Percentiles rank a stretch among this genome's conserved stretches.
Evolutionary conservation across 2,888 invertebrate genomes (phyloP).

Genomic region (Chrysotoxum bicinctum): DNA sequence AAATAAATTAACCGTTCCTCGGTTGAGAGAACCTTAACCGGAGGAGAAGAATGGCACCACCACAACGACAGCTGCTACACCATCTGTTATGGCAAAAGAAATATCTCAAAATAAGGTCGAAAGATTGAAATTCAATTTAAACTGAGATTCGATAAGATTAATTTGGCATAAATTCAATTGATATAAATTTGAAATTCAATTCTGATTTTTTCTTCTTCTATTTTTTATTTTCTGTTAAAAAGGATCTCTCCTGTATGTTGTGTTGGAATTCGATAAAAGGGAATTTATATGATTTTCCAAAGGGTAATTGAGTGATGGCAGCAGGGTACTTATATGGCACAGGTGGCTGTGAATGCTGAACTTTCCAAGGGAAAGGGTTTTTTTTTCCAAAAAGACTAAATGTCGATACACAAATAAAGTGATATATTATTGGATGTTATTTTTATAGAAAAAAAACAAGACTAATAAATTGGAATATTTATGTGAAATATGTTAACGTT

Average conservation of each 20-base stretch:
- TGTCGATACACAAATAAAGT: neutral
- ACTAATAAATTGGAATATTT: neutral
- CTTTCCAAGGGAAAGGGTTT: neutral
- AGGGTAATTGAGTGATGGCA: conserved; percentile 24
- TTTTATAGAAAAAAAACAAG: neutral
- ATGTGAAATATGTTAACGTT: neutral
- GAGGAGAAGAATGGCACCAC: neutral
- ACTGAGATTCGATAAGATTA: conserved; percentile 53
- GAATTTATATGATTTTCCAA: neutral
- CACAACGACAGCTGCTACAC: neutral
- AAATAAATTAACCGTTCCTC: conserved; percentile 38
- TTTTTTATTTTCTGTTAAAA: neutral
- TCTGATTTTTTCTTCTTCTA: neutral
- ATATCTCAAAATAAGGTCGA: conserved; percentile 34
- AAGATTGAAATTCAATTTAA: conserved; percentile 63
- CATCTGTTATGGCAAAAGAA: conserved; percentile 10
- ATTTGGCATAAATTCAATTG: conserved; percentile 63
- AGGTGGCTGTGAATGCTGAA: neutral
- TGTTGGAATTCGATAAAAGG: neutral
- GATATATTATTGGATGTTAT: neutral
- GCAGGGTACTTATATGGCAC: conserved; percentile 1
- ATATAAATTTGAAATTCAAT: conserved; percentile 48
- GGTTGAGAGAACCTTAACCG: conserved; percentile 29
- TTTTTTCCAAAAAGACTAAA: neutral
- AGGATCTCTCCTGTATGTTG: neutral